phyloP scores from a whole-genome alignment of 1,140 invertebrate species.

The Lepidurus apus region DNA sequence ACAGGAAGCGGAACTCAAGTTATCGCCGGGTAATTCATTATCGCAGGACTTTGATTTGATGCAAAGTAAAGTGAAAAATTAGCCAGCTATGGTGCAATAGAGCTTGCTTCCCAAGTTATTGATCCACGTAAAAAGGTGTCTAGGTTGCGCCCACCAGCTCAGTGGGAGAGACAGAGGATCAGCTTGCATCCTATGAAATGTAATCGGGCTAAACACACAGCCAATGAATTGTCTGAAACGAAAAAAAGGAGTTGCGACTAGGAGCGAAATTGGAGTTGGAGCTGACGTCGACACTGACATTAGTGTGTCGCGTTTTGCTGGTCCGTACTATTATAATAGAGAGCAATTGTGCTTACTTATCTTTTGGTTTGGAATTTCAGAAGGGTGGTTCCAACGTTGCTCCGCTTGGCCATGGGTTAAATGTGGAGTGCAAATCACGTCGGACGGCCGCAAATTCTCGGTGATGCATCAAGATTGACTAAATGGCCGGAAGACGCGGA shows the following conservation, averaged over 20 bases:
- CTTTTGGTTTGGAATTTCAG: not conserved
- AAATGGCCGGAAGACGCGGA: constrained; percentile 2
- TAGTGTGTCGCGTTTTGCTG: not conserved
- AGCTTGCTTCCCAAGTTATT: constrained; percentile 4
- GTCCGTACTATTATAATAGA: not conserved
- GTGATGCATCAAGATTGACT: not conserved
- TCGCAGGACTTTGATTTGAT: not conserved
- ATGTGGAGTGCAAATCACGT: not conserved
- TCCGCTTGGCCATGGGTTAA: constrained; percentile 3
- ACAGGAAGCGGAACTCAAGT: too few relatives aligned
- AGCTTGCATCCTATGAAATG: constrained; percentile 15
- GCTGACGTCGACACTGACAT: not conserved
- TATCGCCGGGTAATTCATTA: too few relatives aligned
- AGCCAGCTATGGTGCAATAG: not conserved
- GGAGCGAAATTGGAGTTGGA: not conserved
- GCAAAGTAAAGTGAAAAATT: constrained; percentile 11
- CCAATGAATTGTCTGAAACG: constrained; percentile 12
- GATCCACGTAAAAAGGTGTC: constrained; percentile 8
- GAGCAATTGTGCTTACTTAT: not conserved
- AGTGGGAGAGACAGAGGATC: not conserved
- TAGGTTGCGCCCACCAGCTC: constrained; percentile 2
- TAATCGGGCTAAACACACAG: not conserved
- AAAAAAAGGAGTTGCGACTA: not conserved
- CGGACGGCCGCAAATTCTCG: constrained; percentile 4
- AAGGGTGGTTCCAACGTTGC: constrained; percentile 8